Conservation (phyloP, 2,888 invertebrate genomes). For the Phyto melanocephala region DNA sequence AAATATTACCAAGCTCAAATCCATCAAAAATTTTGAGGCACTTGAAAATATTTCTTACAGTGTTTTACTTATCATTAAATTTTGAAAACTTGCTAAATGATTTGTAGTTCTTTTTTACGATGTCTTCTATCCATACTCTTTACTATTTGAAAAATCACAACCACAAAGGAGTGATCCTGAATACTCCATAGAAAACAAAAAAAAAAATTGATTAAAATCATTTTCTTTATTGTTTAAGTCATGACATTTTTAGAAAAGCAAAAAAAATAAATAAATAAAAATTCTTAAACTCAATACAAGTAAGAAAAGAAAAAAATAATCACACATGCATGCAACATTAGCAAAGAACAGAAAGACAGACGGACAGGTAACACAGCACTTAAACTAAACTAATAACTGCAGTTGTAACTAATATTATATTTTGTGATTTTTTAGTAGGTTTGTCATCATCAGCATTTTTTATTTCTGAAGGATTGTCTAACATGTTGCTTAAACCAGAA, state of each 20-base stretch:
- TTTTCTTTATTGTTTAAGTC: constrained; percentile 54
- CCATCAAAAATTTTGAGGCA: too few species aligned
- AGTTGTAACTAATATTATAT: constrained; percentile 57
- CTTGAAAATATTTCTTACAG: constrained; percentile 2
- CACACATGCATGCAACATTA: background rate
- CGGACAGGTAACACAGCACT: too few species aligned
- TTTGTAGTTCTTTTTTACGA: constrained; percentile 33
- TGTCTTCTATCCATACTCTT: background rate
- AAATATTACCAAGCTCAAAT: too few species aligned
- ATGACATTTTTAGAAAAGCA: constrained; percentile 55
- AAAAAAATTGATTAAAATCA: constrained; percentile 68
- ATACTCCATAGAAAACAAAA: constrained; percentile 27
- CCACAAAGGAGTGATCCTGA: constrained; percentile 68
- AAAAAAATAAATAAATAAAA: background rate
- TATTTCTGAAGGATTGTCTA: constrained; percentile 62
- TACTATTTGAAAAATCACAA: constrained; percentile 45
- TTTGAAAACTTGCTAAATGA: constrained; percentile 25
- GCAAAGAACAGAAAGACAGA: background rate
- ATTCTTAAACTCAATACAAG: constrained; percentile 32
- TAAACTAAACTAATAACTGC: constrained; percentile 15
- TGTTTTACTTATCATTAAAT: background rate
- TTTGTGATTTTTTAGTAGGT: constrained; percentile 56
- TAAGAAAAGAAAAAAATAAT: background rate
- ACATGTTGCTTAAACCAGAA: constrained; percentile 51
- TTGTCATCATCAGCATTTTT: constrained; percentile 61